A percentile compares a stretch with the other conserved stretches of the same genome.
phyloP scores from a whole-genome alignment of 2,888 invertebrate genomes.

The Ormyrus thymus region DNA sequence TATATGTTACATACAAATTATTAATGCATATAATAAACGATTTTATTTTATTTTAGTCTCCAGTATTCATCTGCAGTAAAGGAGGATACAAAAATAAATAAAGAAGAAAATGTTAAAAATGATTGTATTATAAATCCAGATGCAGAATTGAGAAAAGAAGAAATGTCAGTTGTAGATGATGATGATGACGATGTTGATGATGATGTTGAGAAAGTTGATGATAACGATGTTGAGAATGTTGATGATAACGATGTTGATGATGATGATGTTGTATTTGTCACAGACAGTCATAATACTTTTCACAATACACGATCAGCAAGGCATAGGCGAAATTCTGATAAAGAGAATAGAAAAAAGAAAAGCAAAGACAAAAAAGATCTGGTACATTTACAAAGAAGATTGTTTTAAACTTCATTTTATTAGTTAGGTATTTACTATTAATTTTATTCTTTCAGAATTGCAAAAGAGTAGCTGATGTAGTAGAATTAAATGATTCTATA shows the following conservation, averaged over 20 bases:
- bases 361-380: neutral
- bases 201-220: conserved; percentile 10
- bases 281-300: no score
- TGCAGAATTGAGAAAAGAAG: neutral
- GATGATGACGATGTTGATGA: conserved; percentile 16
- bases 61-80: neutral
- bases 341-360: neutral
- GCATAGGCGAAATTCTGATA: no score
- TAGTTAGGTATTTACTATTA: neutral
- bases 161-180: neutral
- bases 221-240: neutral
- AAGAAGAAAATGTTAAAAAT: neutral
- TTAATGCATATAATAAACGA: neutral
- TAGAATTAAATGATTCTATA: conserved; percentile 39
- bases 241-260: conserved; percentile 8
- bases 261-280: neutral
- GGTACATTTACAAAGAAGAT: no score
- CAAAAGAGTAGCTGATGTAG: neutral
- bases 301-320: no score
- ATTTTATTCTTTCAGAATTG: conserved; percentile 16
- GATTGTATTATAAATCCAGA: neutral
- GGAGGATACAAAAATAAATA: neutral
- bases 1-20: neutral
- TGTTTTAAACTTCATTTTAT: neutral
- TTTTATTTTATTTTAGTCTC: neutral